Evolutionary conservation across 2,113 vertebrate genomes (phyloP).

Genomic region (Narcine bancroftii): DNA sequence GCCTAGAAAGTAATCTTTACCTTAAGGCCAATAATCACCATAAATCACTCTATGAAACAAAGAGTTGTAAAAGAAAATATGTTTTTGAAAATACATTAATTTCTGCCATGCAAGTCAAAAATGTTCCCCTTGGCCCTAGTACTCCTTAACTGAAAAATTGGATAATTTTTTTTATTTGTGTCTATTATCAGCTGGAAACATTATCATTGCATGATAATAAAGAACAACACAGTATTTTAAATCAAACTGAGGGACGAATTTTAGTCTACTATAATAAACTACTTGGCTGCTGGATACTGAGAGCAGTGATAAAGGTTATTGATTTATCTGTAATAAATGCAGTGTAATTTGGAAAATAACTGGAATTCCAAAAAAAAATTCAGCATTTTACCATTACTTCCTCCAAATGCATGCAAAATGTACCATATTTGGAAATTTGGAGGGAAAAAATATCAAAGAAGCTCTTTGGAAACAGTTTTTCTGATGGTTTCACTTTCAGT

Average conservation of each 20-base stretch:
- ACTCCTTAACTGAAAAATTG: not conserved
- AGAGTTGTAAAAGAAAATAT: not conserved
- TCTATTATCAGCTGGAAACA: slow-evolving; percentile 10
- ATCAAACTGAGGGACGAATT: slow-evolving; percentile 19
- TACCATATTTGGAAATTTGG: too few relatives aligned
- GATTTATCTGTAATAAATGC: slow-evolving; percentile 24
- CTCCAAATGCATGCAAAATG: not conserved
- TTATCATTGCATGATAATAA: not conserved
- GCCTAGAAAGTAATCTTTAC: not conserved
- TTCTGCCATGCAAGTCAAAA: not conserved
- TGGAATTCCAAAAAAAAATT: not conserved
- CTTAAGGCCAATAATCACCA: not conserved
- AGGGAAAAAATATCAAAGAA: not conserved
- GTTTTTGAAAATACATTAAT: not conserved
- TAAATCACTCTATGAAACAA: not conserved
- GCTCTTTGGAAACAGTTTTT: not conserved
- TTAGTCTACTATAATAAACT: not conserved
- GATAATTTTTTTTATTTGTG: slow-evolving; percentile 28
- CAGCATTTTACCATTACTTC: not conserved
- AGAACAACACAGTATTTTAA: not conserved
- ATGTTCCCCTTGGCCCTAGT: too few relatives aligned
- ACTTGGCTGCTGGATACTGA: not conserved
- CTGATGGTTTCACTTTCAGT: not conserved
- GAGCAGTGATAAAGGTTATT: not conserved
- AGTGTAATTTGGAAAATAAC: not conserved